A percentile compares a stretch with the other conserved stretches of the same genome.
Conservation (phyloP, 2,888 invertebrate genomes). For the Neocrepidodera transversa region DNA sequence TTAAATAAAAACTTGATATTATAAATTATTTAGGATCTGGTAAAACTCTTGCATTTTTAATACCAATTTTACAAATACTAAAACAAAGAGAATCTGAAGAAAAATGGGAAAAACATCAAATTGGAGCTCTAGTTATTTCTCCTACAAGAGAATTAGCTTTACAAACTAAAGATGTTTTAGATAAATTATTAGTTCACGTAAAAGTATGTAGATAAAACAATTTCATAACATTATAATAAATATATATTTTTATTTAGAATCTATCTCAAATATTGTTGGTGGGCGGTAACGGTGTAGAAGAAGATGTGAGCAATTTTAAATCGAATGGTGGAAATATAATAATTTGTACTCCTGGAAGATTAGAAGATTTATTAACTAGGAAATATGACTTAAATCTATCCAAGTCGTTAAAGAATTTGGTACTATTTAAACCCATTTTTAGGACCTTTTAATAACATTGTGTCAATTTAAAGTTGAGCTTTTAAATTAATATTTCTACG, state of each 20-base stretch:
- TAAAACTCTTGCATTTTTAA: conserved; percentile 94
- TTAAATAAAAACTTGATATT: background rate
- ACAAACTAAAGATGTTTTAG: conserved; percentile 79
- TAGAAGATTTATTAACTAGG: conserved; percentile 84
- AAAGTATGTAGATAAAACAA: conserved; percentile 53
- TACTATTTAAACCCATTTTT: too few species aligned
- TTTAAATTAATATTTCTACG: too few species aligned
- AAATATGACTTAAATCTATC: conserved; percentile 75
- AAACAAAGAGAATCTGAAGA: conserved; percentile 67
- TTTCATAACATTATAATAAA: conserved; percentile 1
- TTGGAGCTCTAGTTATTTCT: conserved; percentile 90
- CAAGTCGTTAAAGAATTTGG: conserved; percentile 78
- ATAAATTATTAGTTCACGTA: conserved; percentile 61
- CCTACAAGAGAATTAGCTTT: conserved; percentile 95
- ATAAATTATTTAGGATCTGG: conserved; percentile 77
- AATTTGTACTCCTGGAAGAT: conserved; percentile 92
- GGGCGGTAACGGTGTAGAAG: conserved; percentile 83
- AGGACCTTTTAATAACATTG: too few species aligned
- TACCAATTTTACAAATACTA: conserved; percentile 90
- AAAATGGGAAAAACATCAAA: conserved; percentile 74
- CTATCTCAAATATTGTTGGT: conserved; percentile 72
- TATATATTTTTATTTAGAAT: conserved; percentile 43
- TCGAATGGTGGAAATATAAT: conserved; percentile 82
- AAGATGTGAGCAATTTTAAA: conserved; percentile 73
- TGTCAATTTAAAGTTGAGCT: too few species aligned